phyloP scores from a whole-genome alignment of 2,797 vertebrate genomes.

The Melanotaenia nigrans region DNA sequence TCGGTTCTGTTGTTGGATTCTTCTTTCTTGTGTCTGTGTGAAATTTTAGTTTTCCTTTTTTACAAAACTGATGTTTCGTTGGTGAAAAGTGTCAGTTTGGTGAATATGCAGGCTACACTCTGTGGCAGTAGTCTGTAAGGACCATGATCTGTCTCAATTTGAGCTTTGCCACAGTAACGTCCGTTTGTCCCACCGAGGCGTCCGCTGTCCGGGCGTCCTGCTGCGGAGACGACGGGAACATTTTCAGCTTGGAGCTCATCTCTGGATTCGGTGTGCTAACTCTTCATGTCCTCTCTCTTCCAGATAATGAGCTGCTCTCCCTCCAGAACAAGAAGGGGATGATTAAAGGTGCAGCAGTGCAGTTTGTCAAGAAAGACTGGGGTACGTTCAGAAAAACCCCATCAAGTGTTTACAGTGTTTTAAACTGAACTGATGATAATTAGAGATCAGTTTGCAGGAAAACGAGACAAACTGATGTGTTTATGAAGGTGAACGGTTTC shows the following conservation, averaged over 20 bases:
- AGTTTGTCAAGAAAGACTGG: constrained; percentile 88
- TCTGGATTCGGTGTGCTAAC: fast-evolving
- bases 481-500: too few species aligned
- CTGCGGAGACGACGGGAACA: constrained; percentile 17
- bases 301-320: constrained; percentile 90
- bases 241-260: fast-evolving
- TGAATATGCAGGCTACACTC: constrained; percentile 53
- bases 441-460: too few species aligned
- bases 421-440: too few species aligned
- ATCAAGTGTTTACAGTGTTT: too few species aligned
- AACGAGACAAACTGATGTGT: too few species aligned
- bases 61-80: too few species aligned
- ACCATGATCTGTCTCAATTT: constrained; percentile 68
- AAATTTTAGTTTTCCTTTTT: too few species aligned
- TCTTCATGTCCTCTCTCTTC: constrained; percentile 13
- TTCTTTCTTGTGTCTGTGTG: too few species aligned
- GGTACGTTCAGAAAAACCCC: constrained; percentile 79
- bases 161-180: constrained; percentile 57
- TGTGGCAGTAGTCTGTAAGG: constrained; percentile 60
- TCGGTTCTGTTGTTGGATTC: too few species aligned
- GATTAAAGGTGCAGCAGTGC: constrained; percentile 85
- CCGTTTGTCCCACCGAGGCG: neutral
- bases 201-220: neutral
- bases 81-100: too few species aligned
- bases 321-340: constrained; percentile 85